A percentile compares a stretch with the other conserved stretches of the same genome.
These are phyloP conservation scores for Nyctibius grandis DNA, from an alignment of 2,797 vertebrate genomes.

Conservation along the genomic window DNA sequence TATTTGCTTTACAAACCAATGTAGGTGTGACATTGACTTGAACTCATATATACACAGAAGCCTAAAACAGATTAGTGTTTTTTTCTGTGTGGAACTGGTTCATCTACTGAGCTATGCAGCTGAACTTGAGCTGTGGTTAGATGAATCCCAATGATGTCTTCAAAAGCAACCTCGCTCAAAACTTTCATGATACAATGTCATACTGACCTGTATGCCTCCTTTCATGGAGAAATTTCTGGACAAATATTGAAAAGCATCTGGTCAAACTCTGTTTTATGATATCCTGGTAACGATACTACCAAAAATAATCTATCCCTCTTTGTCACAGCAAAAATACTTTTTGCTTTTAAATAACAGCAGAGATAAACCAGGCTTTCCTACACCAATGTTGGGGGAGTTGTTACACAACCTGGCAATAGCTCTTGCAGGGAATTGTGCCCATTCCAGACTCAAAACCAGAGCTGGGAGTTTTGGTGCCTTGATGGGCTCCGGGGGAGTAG, in stretches of 20 bases:
- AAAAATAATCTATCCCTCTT: background rate
- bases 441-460: background rate
- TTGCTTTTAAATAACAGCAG: background rate
- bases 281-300: background rate
- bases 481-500: background rate
- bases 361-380: background rate
- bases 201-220: background rate
- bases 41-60: background rate
- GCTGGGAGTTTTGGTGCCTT: background rate
- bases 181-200: background rate
- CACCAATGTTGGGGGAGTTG: fast-evolving
- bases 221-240: background rate
- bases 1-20: background rate
- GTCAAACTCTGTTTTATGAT: background rate
- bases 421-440: background rate
- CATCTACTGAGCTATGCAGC: background rate
- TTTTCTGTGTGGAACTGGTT: background rate
- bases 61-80: background rate
- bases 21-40: background rate
- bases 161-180: background rate
- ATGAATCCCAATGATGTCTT: background rate
- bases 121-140: background rate
- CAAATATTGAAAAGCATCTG: background rate
- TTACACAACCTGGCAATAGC: background rate
- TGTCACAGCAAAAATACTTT: background rate